Percentiles rank a stretch among this genome's conserved stretches.
phyloP scores from a whole-genome alignment of 2,797 vertebrate genomes.

The Xerus rutilus region DNA sequence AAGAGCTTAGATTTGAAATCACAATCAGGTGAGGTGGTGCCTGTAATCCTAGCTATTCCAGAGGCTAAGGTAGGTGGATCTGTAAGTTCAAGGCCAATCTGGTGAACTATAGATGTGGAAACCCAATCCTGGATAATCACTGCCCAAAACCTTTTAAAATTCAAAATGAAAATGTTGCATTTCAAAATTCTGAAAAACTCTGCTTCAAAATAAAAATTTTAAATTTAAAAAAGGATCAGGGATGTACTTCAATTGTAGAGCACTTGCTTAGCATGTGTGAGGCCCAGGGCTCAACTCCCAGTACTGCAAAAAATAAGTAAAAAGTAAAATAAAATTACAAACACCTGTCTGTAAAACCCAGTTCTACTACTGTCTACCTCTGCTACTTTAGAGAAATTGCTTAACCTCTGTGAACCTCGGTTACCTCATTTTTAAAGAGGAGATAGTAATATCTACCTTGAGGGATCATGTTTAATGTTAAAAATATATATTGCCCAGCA shows the following conservation, averaged over 20 bases:
- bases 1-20: slow-evolving; percentile 14
- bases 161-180: neutral
- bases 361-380: neutral
- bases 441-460: neutral
- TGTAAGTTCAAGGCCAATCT: neutral
- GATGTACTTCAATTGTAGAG: neutral
- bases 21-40: neutral
- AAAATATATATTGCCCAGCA: neutral
- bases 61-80: neutral
- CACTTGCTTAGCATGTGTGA: neutral
- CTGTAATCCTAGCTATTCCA: neutral
- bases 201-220: neutral
- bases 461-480: neutral
- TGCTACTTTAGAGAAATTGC: slow-evolving; percentile 32
- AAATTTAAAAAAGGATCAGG: neutral
- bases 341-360: neutral
- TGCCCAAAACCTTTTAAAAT: neutral
- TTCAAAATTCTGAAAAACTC: neutral
- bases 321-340: neutral
- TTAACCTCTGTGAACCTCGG: neutral
- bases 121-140: too few species aligned
- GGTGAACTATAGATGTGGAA: too few species aligned
- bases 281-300: neutral
- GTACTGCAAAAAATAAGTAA: neutral
- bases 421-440: slow-evolving; percentile 30